Evolutionary conservation across 1,140 invertebrate genomes (phyloP), one percentile per base, ranked within the genome.

Genomic region (Formica selysi): DNA sequence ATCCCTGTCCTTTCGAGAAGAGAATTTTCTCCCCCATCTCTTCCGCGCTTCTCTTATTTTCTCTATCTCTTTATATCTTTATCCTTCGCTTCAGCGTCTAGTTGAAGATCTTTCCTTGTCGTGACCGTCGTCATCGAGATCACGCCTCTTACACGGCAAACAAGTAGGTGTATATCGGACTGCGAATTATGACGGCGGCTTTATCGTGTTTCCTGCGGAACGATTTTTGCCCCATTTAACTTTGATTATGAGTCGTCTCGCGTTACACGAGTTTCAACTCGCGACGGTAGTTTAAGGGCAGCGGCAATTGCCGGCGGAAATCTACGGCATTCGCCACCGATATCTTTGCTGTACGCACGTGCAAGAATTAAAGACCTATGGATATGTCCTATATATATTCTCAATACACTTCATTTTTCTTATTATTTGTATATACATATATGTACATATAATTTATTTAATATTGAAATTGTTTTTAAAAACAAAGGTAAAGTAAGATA

Each of bases 171-270:
- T 32, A 74, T 86, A 83, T 32, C 73, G 73, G 62, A 84, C 51
- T 73, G 87, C 86, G 89, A 90, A 90, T 90, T 87, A 68, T 76
- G 48, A 51, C 16, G 57, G 61, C 68, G 51, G 51, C 87, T 89
- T 89, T 89, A 86, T 90, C 90, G 76, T 79, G 86, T 81, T 90
- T 85, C 87, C 76, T 62, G 86, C 61, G 59, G 54, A 87, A 61
- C 88, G 81, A 90, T 90, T 90, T 90, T 90, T 90, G 89, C 86
- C 79, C 78, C 86, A 86, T 90, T 90, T 90, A 88, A 90, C 89
- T 86, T 84, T 88, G 89, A 88, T 90, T 90, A 90, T 79, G 81
- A 90, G 76, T 86, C 88, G 81, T 87, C 81, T 85, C 80, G 86
- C 64, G 59, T 90, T 90, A 90, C 79, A 65, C 89, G 86, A 87